Evolutionary conservation across 2,888 invertebrate species (phyloP).

Genomic region (Ormyrus nitidulus): DNA sequence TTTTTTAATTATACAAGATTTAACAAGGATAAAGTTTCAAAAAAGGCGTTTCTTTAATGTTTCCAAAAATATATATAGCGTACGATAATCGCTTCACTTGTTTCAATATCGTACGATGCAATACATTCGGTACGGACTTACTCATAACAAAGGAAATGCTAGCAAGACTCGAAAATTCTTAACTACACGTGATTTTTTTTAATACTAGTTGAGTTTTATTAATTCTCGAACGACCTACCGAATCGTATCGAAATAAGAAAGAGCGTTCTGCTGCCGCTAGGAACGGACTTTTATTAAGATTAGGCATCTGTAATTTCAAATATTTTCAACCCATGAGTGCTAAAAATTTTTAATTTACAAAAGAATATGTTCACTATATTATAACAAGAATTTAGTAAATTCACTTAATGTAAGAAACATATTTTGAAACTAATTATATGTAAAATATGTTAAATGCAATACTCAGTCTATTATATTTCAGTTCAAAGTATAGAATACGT

Average conservation of each 20-base stretch:
- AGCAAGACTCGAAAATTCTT: slow-evolving; percentile 31
- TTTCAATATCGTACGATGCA: slow-evolving; percentile 16
- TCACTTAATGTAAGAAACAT: background rate
- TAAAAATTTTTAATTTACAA: too few relatives aligned
- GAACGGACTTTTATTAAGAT: slow-evolving; percentile 22
- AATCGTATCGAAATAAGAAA: slow-evolving; percentile 36
- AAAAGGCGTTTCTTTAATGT: slow-evolving; percentile 55
- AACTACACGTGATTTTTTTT: slow-evolving; percentile 20
- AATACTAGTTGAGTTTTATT: slow-evolving; percentile 24
- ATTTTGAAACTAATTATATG: background rate
- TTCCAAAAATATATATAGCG: slow-evolving; percentile 53
- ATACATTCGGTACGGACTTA: slow-evolving; percentile 35
- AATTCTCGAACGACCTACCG: slow-evolving; percentile 1
- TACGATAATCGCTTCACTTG: slow-evolving; percentile 48
- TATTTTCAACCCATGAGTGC: background rate
- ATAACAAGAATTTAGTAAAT: background rate
- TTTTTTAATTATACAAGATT: slow-evolving; percentile 62
- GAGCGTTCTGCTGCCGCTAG: background rate
- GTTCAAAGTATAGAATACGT: slow-evolving; percentile 28
- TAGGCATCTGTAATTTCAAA: slow-evolving; percentile 47
- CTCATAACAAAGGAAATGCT: slow-evolving; percentile 32
- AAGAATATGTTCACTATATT: too few relatives aligned
- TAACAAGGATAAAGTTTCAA: slow-evolving; percentile 64
- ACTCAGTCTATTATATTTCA: slow-evolving; percentile 33
- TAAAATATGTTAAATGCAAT: slow-evolving; percentile 21